These are phyloP conservation scores for Scophthalmus maximus DNA, from an alignment of 2,113 vertebrate genomes.

Conservation along the genomic window DNA sequence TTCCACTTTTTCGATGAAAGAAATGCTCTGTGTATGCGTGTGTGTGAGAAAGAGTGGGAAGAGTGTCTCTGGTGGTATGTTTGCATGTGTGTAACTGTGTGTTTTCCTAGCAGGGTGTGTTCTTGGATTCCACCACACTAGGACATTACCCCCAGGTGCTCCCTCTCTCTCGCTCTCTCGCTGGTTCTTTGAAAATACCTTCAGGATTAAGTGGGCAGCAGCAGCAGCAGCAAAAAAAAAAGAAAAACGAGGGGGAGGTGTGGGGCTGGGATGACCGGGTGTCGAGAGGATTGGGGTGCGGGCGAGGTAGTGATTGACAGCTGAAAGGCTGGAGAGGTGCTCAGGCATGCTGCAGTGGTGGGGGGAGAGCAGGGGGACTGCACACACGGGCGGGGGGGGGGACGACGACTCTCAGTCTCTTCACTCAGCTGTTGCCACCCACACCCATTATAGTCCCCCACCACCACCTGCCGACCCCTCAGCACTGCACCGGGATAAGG, in stretches of 20 bases:
- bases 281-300: background rate
- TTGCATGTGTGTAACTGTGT: slow-evolving; percentile 69
- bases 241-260: slow-evolving; percentile 3
- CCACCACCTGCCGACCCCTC: slow-evolving; percentile 62
- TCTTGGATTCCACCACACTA: slow-evolving; percentile 83
- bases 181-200: slow-evolving; percentile 80
- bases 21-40: slow-evolving; percentile 46
- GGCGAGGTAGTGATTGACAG: slow-evolving; percentile 80
- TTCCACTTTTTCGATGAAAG: slow-evolving; percentile 79
- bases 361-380: slow-evolving; percentile 48
- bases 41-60: slow-evolving; percentile 30
- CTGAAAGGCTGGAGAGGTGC: slow-evolving; percentile 81
- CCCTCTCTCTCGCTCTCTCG: slow-evolving; percentile 36
- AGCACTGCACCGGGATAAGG: slow-evolving; percentile 67
- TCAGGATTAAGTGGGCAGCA: slow-evolving; percentile 83
- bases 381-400: slow-evolving; percentile 55
- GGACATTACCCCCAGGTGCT: slow-evolving; percentile 83
- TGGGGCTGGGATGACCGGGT: background rate
- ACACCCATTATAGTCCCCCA: slow-evolving; percentile 73
- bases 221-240: slow-evolving; percentile 25
- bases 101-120: slow-evolving; percentile 83
- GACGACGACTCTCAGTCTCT: slow-evolving; percentile 50
- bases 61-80: slow-evolving; percentile 59
- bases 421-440: slow-evolving; percentile 80
- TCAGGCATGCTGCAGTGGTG: slow-evolving; percentile 78